phyloP scores from a whole-genome alignment of 2,888 invertebrate genomes.

The Epiblema foenella region DNA sequence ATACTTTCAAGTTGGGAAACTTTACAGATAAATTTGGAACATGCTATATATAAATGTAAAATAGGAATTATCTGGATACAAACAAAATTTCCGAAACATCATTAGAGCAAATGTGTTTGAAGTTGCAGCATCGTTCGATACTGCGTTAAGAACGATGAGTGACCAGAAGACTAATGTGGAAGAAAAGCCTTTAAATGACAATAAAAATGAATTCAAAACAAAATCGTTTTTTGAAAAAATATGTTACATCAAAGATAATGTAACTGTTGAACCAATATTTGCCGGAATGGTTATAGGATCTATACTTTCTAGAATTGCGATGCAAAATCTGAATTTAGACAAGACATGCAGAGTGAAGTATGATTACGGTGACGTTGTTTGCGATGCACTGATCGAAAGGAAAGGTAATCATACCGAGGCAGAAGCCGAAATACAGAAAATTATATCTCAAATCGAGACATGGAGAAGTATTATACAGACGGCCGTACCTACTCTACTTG shows the following conservation, averaged over 20 bases:
- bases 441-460: slow-evolving; percentile 82
- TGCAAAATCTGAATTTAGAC: slow-evolving; percentile 76
- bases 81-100: slow-evolving; percentile 5
- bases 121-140: slow-evolving; percentile 4
- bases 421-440: slow-evolving; percentile 85
- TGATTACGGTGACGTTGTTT: slow-evolving; percentile 66
- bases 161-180: slow-evolving; percentile 49
- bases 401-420: slow-evolving; percentile 83
- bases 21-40: slow-evolving; percentile 2
- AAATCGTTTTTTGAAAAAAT: slow-evolving; percentile 83
- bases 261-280: slow-evolving; percentile 89
- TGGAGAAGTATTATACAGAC: slow-evolving; percentile 85
- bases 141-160: slow-evolving; percentile 25
- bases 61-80: slow-evolving; percentile 22
- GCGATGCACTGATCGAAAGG: slow-evolving; percentile 66
- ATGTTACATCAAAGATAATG: slow-evolving; percentile 69
- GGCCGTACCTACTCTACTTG: slow-evolving; percentile 80
- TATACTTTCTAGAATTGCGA: slow-evolving; percentile 88
- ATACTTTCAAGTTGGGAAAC: neutral
- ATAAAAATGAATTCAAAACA: slow-evolving; percentile 56
- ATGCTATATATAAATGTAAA: slow-evolving; percentile 31
- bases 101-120: slow-evolving; percentile 14
- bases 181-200: slow-evolving; percentile 64
- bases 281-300: slow-evolving; percentile 88
- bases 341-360: slow-evolving; percentile 74